A percentile compares a stretch with the other conserved stretches of the same genome.
These are phyloP conservation scores for Bos indicus DNA, from an alignment of 2,113 vertebrate species.

Conservation along the genomic window DNA sequence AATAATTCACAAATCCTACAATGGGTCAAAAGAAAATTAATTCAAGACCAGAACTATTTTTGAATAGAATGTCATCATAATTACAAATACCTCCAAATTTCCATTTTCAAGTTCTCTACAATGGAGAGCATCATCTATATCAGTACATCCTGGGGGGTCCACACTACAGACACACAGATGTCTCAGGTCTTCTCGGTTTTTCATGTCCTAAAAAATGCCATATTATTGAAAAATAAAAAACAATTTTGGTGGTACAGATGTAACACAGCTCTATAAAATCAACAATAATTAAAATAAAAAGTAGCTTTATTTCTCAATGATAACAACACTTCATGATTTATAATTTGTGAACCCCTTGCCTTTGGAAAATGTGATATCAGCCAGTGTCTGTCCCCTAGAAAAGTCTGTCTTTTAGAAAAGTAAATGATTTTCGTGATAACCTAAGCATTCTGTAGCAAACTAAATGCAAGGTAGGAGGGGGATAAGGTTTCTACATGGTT, in stretches of 20 bases:
- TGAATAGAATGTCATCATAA: accelerated
- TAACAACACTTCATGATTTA: background rate
- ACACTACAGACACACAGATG: conserved; percentile 93
- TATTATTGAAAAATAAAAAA: background rate
- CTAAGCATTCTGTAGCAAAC: background rate
- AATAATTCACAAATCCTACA: background rate
- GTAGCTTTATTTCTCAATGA: background rate
- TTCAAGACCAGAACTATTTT: conserved; percentile 8
- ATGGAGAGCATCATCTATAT: conserved; percentile 97
- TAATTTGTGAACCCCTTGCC: background rate
- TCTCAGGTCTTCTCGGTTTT: conserved; percentile 88
- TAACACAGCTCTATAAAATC: background rate
- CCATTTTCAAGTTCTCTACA: conserved; percentile 90
- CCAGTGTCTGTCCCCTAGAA: background rate
- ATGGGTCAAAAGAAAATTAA: background rate
- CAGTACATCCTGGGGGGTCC: conserved; percentile 98
- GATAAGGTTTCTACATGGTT: background rate
- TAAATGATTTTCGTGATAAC: background rate
- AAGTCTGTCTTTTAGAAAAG: background rate
- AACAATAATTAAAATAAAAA: background rate
- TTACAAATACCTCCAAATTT: conserved; percentile 88
- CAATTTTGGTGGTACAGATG: background rate
- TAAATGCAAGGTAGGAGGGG: background rate
- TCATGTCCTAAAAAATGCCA: conserved; percentile 86
- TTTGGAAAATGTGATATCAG: background rate